A percentile compares a stretch with the other conserved stretches of the same genome.
These are phyloP conservation scores for Drosophila prosaltans DNA, from an alignment of 1,140 invertebrate species.

Conservation along the genomic window DNA sequence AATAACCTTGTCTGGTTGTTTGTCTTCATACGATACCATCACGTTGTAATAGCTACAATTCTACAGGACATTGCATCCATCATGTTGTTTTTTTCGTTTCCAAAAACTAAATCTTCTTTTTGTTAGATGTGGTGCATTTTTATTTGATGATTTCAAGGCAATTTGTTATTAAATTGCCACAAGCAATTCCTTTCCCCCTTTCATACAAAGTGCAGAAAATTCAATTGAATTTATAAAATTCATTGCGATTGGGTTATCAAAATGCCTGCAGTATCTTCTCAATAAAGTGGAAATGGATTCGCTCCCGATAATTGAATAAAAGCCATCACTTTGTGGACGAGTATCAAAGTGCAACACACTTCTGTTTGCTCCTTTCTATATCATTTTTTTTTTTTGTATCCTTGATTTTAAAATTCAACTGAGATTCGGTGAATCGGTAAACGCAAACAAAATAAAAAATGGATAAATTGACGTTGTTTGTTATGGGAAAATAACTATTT, in stretches of 20 bases:
- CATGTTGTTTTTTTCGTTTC: no score
- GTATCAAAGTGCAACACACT: not conserved
- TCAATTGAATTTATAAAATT: constrained; percentile 8
- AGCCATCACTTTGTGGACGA: not conserved
- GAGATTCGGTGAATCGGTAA: not conserved
- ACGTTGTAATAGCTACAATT: no score
- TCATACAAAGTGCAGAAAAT: not conserved
- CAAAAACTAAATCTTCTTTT: not conserved
- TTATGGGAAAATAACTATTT: not conserved
- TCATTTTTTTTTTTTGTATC: not conserved
- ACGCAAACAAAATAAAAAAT: not conserved
- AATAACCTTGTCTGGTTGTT: not conserved
- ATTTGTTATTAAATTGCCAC: not conserved
- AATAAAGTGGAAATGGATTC: not conserved
- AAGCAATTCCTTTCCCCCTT: not conserved
- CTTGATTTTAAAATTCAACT: not conserved
- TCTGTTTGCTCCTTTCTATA: not conserved
- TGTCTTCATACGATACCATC: no score
- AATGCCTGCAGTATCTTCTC: constrained; percentile 5
- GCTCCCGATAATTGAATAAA: constrained; percentile 6
- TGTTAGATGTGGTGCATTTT: not conserved
- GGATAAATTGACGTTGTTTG: not conserved
- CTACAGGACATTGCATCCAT: no score
- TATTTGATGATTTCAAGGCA: not conserved
- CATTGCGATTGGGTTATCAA: constrained; percentile 2